Evolutionary conservation across 2,888 invertebrate genomes (phyloP), one percentile per base, ranked within the genome.

Genomic region (Pandemis heparana): DNA sequence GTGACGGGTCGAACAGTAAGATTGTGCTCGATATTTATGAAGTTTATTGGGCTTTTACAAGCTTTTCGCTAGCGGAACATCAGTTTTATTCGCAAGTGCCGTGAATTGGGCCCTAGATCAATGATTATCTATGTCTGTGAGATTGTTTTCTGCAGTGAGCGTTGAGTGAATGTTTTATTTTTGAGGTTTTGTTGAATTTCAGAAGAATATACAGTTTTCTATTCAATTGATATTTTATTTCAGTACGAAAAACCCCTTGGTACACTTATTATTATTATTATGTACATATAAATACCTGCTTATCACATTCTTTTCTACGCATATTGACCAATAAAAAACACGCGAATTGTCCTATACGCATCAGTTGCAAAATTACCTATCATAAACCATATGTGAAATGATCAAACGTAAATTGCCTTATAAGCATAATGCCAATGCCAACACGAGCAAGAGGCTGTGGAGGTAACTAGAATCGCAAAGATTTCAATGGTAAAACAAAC

Each of bases 111-210:
- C n/a, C 14, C n/a, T 51, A 4, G 53, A 16, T 18, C 53, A 53
- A 7, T 53, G 53, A 18, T 18, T 18, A 4, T 23, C 18, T 23
- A 23, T 12, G 56, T 23, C 23, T 63, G 63, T n/a, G 8, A 8
- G 9, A 14, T 63, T 43, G 14, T 63, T 12, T 46, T 16, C 48
- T 67, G 38, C 43, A 53, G 62, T 67, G 38, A 68, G 62, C 53
- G 43, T 72, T 67, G 41, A 51, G 53, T 68, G 65, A 65, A 59
- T 70, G 23, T 51, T 61, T 65, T 70, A 38, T 73, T 32, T 65
- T 65, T 16, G 56, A 62, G 12, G 6, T 65, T 39, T 56, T 67
- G 39, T 59, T 32, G 46, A 16, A 53, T 66, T 74, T 74, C 53
- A 18, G 38, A 71, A 65, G 14, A 56, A 68, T 70, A 70, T 38